phyloP scores from a whole-genome alignment of 2,888 invertebrate species.

The Campoplex nolae region DNA sequence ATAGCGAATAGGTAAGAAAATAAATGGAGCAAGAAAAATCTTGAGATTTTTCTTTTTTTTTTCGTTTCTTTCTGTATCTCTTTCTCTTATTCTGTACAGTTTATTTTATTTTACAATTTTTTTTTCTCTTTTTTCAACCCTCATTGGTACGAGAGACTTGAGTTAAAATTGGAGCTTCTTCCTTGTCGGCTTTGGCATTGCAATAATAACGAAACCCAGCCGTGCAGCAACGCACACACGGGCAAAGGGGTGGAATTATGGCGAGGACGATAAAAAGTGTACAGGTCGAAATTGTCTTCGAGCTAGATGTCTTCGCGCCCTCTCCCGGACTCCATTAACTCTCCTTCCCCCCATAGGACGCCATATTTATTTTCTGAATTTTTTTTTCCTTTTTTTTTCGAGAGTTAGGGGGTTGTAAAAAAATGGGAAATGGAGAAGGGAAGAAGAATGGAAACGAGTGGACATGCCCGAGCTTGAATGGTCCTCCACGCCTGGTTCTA shows the following conservation, averaged over 20 bases:
- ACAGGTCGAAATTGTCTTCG: constrained; percentile 50
- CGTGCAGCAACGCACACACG: not conserved
- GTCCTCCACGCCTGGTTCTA: not conserved
- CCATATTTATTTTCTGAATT: constrained; percentile 5
- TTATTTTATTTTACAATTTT: not conserved
- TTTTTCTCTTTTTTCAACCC: not conserved
- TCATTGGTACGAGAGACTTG: constrained; percentile 4
- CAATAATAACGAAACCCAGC: constrained; percentile 43
- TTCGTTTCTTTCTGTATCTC: not conserved
- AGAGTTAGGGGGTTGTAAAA: constrained; percentile 2
- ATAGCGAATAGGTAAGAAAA: not conserved
- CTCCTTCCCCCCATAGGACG: constrained; percentile 1
- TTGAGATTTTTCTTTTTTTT: constrained; percentile 1
- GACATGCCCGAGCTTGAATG: not conserved
- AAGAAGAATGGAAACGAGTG: not conserved
- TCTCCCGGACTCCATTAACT: constrained; percentile 22
- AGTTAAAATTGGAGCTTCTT: constrained; percentile 50
- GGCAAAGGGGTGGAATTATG: constrained; percentile 21
- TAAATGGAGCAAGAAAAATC: not conserved
- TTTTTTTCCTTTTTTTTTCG: no score
- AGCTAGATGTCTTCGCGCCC: constrained; percentile 11
- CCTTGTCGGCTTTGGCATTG: constrained; percentile 17
- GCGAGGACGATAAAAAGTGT: constrained; percentile 51
- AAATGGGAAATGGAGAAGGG: not conserved
- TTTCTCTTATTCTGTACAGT: not conserved